Base-by-base conservation (phyloP, 92 coral and sea anemone species). In the Palythoa heliodiscus region DNA sequence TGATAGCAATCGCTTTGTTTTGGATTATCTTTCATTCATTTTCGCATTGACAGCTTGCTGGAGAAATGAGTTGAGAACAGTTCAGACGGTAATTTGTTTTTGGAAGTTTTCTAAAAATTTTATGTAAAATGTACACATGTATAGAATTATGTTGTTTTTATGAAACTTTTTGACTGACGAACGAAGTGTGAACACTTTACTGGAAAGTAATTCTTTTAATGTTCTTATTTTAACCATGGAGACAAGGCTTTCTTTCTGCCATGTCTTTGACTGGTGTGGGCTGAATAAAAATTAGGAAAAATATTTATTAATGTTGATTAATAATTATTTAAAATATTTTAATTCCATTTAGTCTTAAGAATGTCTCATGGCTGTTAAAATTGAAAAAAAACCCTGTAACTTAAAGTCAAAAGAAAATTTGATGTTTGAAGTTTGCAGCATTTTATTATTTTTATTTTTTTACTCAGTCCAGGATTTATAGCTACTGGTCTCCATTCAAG, bases 401-500 rank as follows among this genome's bases (percentile, higher is more conserved):
- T 29, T 29, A 29, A 29, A 1, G 0, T 29, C 0, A 29, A 29
- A 29, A 29, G 35, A 29, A 29, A 29, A 29, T 29, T 0, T 1
- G 1, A 29, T 29, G 1, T 29, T 29, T 1, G 1, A 29, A 29
- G 35, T 29, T 29, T 1, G 0, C 35, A 29, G 1, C 0, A 29
- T 29, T 29, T 29, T 29, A 29, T 19, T 64, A 52, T 58, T 12
- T 15, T 5, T 20, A 4, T 54, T 79, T 9, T 67, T 77, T 29
- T 29, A 17, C 2, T 52, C 78, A 93, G 97, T 73, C 25, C 9
- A 22, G 20, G 11, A 19, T 80, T 71, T 70, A 61, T 55, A 55
- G 52, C 50, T 86, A 70, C 19, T 93, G 97, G 97, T 87, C 91
- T 35, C 86, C 95, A 50, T 93, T 93, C 58, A 87, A 89, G 77